Evolutionary conservation across 2,888 invertebrate genomes (phyloP).

Genomic region (Anticlea derivata): DNA sequence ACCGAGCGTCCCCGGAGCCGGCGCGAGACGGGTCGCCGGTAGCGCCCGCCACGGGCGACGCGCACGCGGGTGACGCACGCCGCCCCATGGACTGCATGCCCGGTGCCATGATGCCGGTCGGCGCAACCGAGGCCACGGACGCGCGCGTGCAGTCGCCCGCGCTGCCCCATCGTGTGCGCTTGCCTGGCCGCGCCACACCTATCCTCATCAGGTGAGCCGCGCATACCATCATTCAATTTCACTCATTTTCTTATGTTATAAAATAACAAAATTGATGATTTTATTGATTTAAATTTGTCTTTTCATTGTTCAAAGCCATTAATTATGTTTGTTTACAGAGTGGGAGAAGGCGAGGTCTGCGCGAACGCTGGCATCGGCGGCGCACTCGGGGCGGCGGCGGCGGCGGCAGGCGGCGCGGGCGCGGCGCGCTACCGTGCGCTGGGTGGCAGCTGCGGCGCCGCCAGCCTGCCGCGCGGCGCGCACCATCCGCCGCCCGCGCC

Average conservation of each 20-base stretch:
- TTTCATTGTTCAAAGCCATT: background rate
- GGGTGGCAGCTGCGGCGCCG: conserved; percentile 67
- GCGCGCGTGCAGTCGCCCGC: conserved; percentile 76
- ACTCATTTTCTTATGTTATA: too few species aligned
- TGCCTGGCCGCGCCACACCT: conserved; percentile 66
- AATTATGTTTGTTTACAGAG: conserved; percentile 28
- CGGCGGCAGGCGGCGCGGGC: conserved; percentile 54
- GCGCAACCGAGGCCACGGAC: conserved; percentile 70
- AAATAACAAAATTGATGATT: too few species aligned
- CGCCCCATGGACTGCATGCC: conserved; percentile 57
- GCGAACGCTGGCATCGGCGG: conserved; percentile 39
- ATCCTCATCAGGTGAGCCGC: conserved; percentile 61
- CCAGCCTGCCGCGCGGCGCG: conserved; percentile 77
- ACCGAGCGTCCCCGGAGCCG: conserved; percentile 33
- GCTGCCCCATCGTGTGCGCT: conserved; percentile 70
- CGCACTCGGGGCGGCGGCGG: conserved; percentile 39
- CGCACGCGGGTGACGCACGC: conserved; percentile 45
- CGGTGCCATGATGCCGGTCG: conserved; percentile 63
- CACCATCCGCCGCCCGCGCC: conserved; percentile 62
- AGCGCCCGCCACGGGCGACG: conserved; percentile 40
- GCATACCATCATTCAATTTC: background rate
- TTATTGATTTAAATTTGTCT: too few species aligned
- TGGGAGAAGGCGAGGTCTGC: conserved; percentile 45
- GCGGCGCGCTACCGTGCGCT: conserved; percentile 53
- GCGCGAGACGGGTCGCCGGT: conserved; percentile 35